Conservation (phyloP, 2,113 vertebrate species). For the Natator depressus region DNA sequence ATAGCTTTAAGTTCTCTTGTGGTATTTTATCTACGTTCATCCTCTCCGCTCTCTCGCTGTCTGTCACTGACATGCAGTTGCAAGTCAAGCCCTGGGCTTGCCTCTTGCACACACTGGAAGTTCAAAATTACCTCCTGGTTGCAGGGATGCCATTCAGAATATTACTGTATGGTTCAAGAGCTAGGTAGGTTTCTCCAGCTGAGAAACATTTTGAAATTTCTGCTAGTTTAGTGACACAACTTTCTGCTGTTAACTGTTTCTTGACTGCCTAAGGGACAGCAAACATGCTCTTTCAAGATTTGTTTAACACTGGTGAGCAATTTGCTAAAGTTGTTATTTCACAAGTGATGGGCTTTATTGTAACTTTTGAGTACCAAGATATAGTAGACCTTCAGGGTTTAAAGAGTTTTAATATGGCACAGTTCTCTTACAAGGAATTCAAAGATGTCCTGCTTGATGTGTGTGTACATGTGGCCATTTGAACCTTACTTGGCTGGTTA, state of each 20-base stretch:
- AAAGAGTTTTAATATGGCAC: background rate
- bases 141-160: background rate
- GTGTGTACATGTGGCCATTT: fast-evolving
- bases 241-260: background rate
- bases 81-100: no score
- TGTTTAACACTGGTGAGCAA: background rate
- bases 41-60: no score
- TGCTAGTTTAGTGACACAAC: background rate
- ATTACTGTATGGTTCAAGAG: background rate
- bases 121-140: background rate
- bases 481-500: background rate
- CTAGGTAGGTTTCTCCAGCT: background rate
- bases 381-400: background rate
- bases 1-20: background rate
- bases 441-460: background rate
- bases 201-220: background rate
- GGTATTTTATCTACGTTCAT: background rate
- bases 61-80: background rate
- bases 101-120: background rate
- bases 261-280: background rate
- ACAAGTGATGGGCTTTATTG: background rate
- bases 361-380: background rate
- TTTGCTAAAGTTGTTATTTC: background rate
- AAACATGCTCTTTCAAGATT: background rate
- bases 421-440: background rate